phyloP scores from a whole-genome alignment of 2,888 invertebrate species.

The Xiphydria camelus region DNA sequence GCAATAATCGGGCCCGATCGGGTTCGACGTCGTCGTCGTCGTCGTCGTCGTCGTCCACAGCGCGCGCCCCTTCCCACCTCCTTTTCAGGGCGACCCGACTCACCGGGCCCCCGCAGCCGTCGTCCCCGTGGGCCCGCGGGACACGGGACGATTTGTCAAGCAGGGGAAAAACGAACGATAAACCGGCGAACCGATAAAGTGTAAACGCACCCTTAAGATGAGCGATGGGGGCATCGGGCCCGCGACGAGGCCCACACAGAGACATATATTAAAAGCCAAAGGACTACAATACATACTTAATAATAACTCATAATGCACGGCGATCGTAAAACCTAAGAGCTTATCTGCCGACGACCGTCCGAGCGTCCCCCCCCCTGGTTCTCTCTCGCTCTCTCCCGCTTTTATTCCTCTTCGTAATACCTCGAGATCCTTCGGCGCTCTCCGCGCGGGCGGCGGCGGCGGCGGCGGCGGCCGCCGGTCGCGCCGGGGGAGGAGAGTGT shows the following conservation, averaged over 20 bases:
- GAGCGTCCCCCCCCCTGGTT: conserved; percentile 11
- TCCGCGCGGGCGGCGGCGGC: background rate
- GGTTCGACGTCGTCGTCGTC: background rate
- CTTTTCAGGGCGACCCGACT: no score
- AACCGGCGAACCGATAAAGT: conserved; percentile 14
- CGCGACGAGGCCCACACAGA: background rate
- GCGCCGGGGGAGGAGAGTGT: no score
- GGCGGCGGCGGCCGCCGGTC: conserved; percentile 3
- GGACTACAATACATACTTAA: conserved; percentile 6
- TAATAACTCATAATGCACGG: conserved; percentile 6
- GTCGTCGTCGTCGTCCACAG: no score
- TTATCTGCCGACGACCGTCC: conserved; percentile 7
- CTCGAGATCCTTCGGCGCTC: no score
- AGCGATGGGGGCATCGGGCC: background rate
- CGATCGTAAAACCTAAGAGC: conserved; percentile 11
- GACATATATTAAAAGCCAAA: conserved; percentile 3
- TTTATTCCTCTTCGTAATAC: conserved; percentile 1
- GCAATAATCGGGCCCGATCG: conserved; percentile 3
- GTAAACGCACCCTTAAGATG: conserved; percentile 11
- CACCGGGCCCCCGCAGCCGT: background rate
- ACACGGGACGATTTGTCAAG: conserved; percentile 9
- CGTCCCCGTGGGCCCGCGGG: background rate
- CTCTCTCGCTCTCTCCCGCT: conserved; percentile 5
- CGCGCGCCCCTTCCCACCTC: no score
- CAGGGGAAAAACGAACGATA: conserved; percentile 14